These are phyloP conservation scores for Hydropsyche betteni DNA, from an alignment of 2,888 invertebrate genomes.

Conservation along the genomic window DNA sequence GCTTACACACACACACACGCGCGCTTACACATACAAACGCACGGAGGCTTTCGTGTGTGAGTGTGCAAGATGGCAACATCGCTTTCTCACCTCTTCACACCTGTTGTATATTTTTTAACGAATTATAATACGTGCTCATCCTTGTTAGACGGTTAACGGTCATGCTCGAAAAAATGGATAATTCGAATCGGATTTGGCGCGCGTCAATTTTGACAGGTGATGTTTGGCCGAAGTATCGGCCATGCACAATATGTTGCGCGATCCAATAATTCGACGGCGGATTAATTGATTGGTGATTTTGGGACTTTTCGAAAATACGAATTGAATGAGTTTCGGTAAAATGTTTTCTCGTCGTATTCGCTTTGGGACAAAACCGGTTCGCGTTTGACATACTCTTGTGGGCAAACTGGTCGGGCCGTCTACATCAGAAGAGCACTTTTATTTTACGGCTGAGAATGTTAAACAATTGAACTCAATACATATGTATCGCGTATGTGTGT, in stretches of 20 bases:
- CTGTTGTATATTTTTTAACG: conserved; percentile 14
- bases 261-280: too few species aligned
- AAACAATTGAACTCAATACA: conserved; percentile 9
- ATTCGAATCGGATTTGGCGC: too few species aligned
- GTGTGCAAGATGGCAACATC: conserved; percentile 14
- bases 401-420: conserved; percentile 19
- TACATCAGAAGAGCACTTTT: background rate
- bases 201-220: too few species aligned
- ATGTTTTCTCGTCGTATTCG: background rate
- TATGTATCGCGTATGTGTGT: background rate
- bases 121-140: background rate
- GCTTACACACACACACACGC: too few species aligned
- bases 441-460: background rate
- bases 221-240: too few species aligned
- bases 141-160: conserved; percentile 1
- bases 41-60: background rate
- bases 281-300: too few species aligned
- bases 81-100: conserved; percentile 7
- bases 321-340: background rate
- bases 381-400: conserved; percentile 23
- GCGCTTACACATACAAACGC: background rate
- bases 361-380: background rate
- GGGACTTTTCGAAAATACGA: background rate
- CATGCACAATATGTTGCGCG: too few species aligned
- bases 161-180: too few species aligned